A percentile compares a stretch with the other conserved stretches of the same genome.
Evolutionary conservation across 2,888 invertebrate genomes (phyloP).

Genomic region (Drosophila prostipennis): DNA sequence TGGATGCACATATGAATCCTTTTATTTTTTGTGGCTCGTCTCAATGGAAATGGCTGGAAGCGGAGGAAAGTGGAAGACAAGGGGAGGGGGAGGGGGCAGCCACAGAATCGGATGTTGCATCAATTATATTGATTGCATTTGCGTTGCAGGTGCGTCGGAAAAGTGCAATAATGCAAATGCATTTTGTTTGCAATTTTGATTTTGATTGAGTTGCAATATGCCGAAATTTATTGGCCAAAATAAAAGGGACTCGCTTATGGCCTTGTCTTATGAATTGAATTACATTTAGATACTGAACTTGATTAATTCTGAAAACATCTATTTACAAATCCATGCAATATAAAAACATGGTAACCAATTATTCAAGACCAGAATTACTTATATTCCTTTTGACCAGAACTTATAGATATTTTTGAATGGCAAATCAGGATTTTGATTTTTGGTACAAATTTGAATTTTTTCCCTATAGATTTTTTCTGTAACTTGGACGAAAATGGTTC

Average conservation of each 20-base stretch:
- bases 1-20: slow-evolving; percentile 8
- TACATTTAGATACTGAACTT: background rate
- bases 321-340: too few species aligned
- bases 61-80: too few species aligned
- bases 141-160: slow-evolving; percentile 39
- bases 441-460: too few species aligned
- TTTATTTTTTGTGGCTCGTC: slow-evolving; percentile 24
- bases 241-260: background rate
- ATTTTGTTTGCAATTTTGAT: slow-evolving; percentile 74
- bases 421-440: too few species aligned
- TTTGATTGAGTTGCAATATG: slow-evolving; percentile 38
- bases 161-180: slow-evolving; percentile 72
- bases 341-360: too few species aligned
- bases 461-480: too few species aligned
- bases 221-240: slow-evolving; percentile 40
- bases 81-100: slow-evolving; percentile 1
- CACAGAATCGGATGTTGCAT: slow-evolving; percentile 45
- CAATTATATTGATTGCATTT: slow-evolving; percentile 80
- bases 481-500: too few species aligned
- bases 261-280: slow-evolving; percentile 4
- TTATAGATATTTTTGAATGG: too few species aligned
- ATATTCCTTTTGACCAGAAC: too few species aligned
- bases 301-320: too few species aligned
- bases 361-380: too few species aligned
- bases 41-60: slow-evolving; percentile 24